Evolutionary conservation across 2,797 vertebrate species (phyloP).

Genomic region (Eurystomus glaucurus): DNA sequence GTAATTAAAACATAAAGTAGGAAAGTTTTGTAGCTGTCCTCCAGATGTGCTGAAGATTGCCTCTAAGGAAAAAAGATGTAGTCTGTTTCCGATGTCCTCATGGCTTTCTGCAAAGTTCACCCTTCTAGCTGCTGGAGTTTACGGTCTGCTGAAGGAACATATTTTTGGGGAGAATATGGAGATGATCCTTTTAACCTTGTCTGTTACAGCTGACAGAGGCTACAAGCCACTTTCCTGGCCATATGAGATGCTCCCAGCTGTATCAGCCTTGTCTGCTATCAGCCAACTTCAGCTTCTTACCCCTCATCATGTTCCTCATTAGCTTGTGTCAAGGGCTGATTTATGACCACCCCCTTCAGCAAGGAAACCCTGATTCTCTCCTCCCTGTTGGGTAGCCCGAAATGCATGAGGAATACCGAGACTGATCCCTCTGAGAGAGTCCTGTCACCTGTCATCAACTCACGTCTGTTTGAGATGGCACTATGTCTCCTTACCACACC

Average conservation of each 20-base stretch:
- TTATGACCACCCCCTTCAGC: neutral
- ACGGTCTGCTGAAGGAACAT: neutral
- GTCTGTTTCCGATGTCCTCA: neutral
- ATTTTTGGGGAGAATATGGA: neutral
- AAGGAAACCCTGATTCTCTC: neutral
- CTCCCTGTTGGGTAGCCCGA: fast-evolving
- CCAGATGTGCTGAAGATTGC: conserved; percentile 77
- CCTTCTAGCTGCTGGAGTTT: neutral
- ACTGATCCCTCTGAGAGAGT: neutral
- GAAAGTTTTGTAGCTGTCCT: conserved; percentile 70
- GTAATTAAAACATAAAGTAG: conserved; percentile 61
- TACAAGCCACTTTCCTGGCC: neutral
- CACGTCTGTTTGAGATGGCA: fast-evolving
- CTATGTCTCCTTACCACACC: neutral
- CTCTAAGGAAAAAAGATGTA: conserved; percentile 30
- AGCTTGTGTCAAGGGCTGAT: neutral
- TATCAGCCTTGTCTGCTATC: neutral
- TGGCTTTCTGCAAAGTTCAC: neutral
- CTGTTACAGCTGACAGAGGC: neutral
- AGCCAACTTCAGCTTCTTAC: neutral
- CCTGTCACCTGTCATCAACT: neutral
- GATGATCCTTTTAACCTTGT: neutral
- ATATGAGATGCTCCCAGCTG: fast-evolving
- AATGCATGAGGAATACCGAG: neutral
- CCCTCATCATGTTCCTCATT: neutral